Conservation (phyloP, 2,888 invertebrate genomes). For the Pantelozetes paolii region DNA sequence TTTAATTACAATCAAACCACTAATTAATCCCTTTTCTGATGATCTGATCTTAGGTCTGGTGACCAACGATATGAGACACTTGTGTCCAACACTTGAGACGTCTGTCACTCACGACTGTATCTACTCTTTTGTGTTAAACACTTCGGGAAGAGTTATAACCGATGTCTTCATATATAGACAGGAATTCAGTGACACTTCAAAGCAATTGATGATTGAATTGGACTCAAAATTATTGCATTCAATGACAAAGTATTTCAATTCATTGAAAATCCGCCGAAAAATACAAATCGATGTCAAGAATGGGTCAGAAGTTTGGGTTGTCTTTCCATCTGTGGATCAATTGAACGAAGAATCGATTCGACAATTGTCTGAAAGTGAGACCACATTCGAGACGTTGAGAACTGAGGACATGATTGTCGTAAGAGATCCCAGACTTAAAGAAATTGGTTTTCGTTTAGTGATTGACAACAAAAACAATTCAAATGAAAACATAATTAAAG, state of each 20-base stretch:
- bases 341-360: not conserved
- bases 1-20: not conserved
- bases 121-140: conserved; percentile 37
- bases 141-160: conserved; percentile 22
- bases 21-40: not conserved
- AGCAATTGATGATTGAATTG: conserved; percentile 65
- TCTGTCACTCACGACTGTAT: conserved; percentile 27
- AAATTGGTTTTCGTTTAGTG: conserved; percentile 17
- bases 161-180: conserved; percentile 36
- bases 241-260: conserved; percentile 69
- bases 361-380: not conserved
- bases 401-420: conserved; percentile 2
- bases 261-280: conserved; percentile 72
- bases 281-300: conserved; percentile 64
- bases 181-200: not conserved
- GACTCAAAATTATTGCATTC: conserved; percentile 60
- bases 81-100: not conserved
- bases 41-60: conserved; percentile 16
- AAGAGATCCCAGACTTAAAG: conserved; percentile 28
- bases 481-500: not conserved
- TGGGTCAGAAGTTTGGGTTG: conserved; percentile 63
- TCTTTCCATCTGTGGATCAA: conserved; percentile 49
- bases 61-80: conserved; percentile 38
- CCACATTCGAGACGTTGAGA: not conserved
- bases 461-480: not conserved